Evolutionary conservation across 2,888 invertebrate species (phyloP), one percentile per base, ranked within the genome.

Genomic region (Troglohyphantes excavatus): DNA sequence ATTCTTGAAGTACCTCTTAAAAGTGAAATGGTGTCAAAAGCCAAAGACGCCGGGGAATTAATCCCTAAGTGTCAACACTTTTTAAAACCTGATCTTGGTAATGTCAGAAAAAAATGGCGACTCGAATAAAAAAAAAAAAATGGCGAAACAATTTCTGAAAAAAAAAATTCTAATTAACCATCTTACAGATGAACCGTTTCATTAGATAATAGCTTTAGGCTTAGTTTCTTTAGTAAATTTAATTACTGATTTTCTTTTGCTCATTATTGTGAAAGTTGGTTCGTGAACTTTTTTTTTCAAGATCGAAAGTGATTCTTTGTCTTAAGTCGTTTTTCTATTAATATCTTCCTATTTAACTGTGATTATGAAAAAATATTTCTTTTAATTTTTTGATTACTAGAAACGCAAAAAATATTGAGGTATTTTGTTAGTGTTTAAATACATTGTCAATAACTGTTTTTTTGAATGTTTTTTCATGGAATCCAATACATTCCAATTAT

Each of bases 81-180:
- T 33, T 33, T 59, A 61, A 68, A 33, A 68, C 19, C 21, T 26
- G 13, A 33, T 61, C 39, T 23, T n/a, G 27, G 9, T 43, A 63
- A 72, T 26, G 68, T 19, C 21, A 63, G 17, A 76, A 85, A 70
- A 23, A 23, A 76, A 68, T 29, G 39, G 1, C 13, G 39, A n/a
- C n/a, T n/a, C n/a, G n/a, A n/a, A n/a, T n/a, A n/a, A 67, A 29
- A 75, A 84, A 84, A 39, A 29, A 68, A 81, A 7, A 53, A 61
- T 29, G 27, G 23, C n/a, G 53, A 59, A 82, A 61, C 59, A 82
- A 70, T 70, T 70, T 59, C 29, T 9, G 59, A 61, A 23, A 19
- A 61, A 85, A 39, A 78, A 76, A 27, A 86, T 86, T 83, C 85
- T 68, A 86, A 86, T 78, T 78, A 76, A 53, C 76, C 53, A 43